Percentiles rank a stretch among this genome's conserved stretches.
Conservation (phyloP, 1,140 invertebrate genomes). For the Ganaspis sp. region DNA sequence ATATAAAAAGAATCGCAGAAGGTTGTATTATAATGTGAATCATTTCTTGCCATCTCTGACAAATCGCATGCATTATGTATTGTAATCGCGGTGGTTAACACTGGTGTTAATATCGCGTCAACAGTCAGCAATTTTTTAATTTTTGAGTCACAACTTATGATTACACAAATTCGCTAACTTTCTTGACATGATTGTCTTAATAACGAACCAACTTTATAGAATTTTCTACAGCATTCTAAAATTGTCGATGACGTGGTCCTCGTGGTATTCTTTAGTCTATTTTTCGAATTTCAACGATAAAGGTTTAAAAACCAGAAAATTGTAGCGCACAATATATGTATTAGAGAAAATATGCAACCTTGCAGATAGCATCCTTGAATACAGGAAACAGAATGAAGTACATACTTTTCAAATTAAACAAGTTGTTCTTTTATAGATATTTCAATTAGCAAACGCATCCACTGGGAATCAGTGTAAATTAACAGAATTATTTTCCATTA, state of each 20-base stretch:
- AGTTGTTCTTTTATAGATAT: no score
- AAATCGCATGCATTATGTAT: not conserved
- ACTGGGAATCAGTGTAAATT: no score
- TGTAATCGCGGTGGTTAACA: not conserved
- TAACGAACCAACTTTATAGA: not conserved
- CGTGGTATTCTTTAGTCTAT: not conserved
- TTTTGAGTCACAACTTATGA: not conserved
- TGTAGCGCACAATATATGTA: no score
- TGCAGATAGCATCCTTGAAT: no score
- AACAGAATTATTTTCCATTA: no score
- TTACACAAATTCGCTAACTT: not conserved
- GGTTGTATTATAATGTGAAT: conserved; percentile 1
- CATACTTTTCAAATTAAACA: no score
- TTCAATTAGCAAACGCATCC: no score
- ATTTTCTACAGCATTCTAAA: not conserved
- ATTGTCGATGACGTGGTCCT: not conserved
- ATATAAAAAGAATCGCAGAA: not conserved
- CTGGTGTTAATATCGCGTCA: not conserved
- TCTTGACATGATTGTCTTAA: not conserved
- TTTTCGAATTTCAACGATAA: not conserved
- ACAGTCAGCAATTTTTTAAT: not conserved
- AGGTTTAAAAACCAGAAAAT: not conserved
- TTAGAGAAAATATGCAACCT: no score
- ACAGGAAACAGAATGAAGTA: no score
- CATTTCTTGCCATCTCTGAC: not conserved